Evolutionary conservation across 2,888 invertebrate genomes (phyloP), one percentile per base, ranked within the genome.

Genomic region (Caenorhabditis afra): DNA sequence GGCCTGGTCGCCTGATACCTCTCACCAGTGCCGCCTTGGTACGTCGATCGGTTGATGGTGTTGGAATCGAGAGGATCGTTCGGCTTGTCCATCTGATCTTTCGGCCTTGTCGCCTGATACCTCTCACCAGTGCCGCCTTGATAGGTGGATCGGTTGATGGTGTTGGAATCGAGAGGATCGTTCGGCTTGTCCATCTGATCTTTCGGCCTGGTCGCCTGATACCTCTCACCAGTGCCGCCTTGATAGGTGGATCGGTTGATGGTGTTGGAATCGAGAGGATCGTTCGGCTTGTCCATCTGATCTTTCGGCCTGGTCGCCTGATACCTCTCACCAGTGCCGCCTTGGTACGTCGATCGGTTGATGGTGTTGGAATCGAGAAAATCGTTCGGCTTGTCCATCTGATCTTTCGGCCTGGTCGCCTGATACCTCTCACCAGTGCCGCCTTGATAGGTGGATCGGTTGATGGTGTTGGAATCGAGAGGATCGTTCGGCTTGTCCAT

Each of bases 231-330:
- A 18, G 44, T 37, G 1, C 66, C 66, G 29, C 66, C 66, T 66
- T 66, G 66, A 57, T 66, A 66, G 14, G 66, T 66, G 0, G 35
- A 18, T 37, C 66, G 44, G 18, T 66, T 66, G 57, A 66, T 66
- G n/a, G 66, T 66, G 14, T 18, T 55, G 3, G 52, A 52, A 20
- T 66, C 66, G 2, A 66, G 8, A 3, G 66, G 37, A 45, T 66
- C 66, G 18, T 16, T 57, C 16, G 66, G 57, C 44, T 45, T 44
- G 35, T 66, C 66, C 18, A 66, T 23, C 18, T 18, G 18, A 47
- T 66, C 66, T 22, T 66, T 66, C 10, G 66, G 66, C 12, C 66
- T 22, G 7, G 45, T 47, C 5, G 66, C 45, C n/a, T 52, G 53
- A 37, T 47, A 66, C 18, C 66, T 55, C 18, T 66, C 66, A 12